A percentile compares a stretch with the other conserved stretches of the same genome.
Conservation (phyloP, 92 coral and sea anemone species). For the Anthopleura xanthogrammica region DNA sequence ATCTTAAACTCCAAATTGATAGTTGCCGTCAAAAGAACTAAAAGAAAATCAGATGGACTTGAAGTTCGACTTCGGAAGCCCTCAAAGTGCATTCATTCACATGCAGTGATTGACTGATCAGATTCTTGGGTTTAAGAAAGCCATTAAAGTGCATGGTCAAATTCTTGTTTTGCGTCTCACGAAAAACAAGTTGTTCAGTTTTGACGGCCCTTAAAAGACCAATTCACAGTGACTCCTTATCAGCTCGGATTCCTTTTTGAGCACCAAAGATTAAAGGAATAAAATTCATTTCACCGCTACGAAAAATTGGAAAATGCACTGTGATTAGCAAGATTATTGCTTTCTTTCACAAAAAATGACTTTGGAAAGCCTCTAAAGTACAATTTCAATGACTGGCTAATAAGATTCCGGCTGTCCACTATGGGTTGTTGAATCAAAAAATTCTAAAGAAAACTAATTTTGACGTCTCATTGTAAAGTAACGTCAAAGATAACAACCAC, state of each 20-base stretch:
- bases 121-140: neutral
- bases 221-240: too few relatives aligned
- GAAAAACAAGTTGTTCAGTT: neutral
- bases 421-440: neutral
- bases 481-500: neutral
- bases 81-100: neutral
- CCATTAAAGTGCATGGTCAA: neutral
- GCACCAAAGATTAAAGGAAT: neutral
- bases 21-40: too few relatives aligned
- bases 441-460: neutral
- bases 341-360: neutral
- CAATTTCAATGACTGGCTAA: neutral
- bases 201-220: too few relatives aligned
- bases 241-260: neutral
- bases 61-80: neutral
- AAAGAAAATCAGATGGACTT: neutral
- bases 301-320: neutral
- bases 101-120: neutral
- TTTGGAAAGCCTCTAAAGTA: neutral
- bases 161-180: neutral
- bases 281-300: neutral
- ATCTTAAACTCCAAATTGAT: neutral
- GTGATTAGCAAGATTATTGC: neutral
- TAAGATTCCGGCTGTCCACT: neutral
- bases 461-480: neutral